Percentiles rank a stretch among this genome's conserved stretches.
phyloP scores from a whole-genome alignment of 2,797 vertebrate genomes.

The Cryptoprocta ferox region DNA sequence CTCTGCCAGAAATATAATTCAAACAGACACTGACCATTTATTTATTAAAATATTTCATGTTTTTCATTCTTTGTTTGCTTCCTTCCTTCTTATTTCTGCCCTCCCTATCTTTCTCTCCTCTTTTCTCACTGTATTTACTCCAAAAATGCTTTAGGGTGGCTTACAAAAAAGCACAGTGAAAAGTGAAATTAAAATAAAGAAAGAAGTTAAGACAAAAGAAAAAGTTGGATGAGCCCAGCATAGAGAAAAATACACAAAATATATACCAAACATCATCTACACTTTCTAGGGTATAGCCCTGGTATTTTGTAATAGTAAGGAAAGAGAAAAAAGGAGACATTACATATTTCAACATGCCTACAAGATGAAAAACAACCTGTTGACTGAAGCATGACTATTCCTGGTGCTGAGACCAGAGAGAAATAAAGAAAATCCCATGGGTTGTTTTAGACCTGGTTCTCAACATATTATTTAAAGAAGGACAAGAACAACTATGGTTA shows the following conservation, averaged over 20 bases:
- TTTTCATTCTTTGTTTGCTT: not conserved
- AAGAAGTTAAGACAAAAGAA: not conserved
- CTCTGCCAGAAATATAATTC: not conserved
- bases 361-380: not conserved
- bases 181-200: not conserved
- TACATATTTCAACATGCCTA: not conserved
- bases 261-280: not conserved
- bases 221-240: not conserved
- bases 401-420: not conserved
- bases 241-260: not conserved
- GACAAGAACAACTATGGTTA: not conserved
- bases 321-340: not conserved
- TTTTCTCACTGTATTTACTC: not conserved
- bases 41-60: not conserved
- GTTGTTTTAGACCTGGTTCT: not conserved
- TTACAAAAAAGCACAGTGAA: not conserved
- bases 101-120: not conserved
- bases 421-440: not conserved
- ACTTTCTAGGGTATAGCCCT: not conserved
- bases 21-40: not conserved
- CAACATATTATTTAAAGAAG: not conserved
- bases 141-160: not conserved
- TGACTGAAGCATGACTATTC: not conserved
- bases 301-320: not conserved
- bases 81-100: not conserved